Conservation (phyloP, 2,113 vertebrate species). For the Picathartes gymnocephalus region DNA sequence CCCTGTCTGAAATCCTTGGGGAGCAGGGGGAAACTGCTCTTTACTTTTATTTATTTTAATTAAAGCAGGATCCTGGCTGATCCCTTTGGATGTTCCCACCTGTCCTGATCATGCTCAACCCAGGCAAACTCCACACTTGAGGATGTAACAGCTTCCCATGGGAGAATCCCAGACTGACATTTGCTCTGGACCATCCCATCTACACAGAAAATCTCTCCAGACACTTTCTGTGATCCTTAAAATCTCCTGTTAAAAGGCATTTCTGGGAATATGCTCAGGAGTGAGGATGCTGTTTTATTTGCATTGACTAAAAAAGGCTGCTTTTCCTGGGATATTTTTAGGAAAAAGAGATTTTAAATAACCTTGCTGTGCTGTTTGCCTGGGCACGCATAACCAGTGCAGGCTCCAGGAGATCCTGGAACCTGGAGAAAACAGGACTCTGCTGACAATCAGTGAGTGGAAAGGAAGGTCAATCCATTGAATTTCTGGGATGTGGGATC, state of each 20-base stretch:
- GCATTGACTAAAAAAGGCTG: neutral
- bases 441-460: accelerated
- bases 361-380: neutral
- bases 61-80: neutral
- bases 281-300: neutral
- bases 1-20: neutral
- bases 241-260: neutral
- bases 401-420: neutral
- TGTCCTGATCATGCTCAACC: neutral
- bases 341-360: neutral
- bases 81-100: neutral
- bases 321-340: neutral
- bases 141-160: neutral
- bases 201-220: neutral
- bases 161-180: neutral
- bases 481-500: neutral
- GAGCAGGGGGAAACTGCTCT: neutral
- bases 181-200: neutral
- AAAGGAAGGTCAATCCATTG: neutral
- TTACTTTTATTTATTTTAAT: neutral
- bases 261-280: neutral
- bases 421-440: neutral
- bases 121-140: neutral
- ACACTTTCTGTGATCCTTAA: neutral
- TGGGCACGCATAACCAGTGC: accelerated